Evolutionary conservation across 2,113 vertebrate species (phyloP).

Genomic region (Callipepla californica): DNA sequence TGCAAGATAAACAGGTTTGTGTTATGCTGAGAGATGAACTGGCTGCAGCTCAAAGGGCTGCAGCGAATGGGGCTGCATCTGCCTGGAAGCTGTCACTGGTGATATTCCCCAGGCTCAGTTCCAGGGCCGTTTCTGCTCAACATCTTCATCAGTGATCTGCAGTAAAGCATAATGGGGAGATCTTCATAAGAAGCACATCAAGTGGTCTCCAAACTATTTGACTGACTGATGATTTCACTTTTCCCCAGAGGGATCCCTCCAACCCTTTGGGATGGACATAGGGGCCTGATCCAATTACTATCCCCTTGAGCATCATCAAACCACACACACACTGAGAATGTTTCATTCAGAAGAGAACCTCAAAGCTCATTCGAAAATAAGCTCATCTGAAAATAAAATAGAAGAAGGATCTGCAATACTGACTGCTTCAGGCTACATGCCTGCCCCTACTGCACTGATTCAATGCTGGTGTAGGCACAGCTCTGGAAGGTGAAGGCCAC

Average conservation of each 20-base stretch:
- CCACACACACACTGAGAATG: background rate
- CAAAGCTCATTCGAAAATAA: background rate
- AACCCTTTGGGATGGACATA: accelerated
- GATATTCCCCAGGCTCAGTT: too few species aligned
- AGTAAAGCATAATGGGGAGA: background rate
- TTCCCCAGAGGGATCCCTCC: background rate
- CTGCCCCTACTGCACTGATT: accelerated
- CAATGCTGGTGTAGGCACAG: background rate
- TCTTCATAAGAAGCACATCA: background rate
- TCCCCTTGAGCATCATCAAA: background rate
- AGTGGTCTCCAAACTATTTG: background rate
- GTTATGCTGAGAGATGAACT: background rate
- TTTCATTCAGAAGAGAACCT: background rate
- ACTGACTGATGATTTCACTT: background rate
- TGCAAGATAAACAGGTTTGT: background rate
- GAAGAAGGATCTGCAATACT: background rate
- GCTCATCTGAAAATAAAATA: background rate
- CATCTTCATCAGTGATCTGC: background rate
- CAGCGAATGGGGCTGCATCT: background rate
- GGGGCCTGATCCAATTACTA: background rate
- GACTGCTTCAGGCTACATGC: background rate
- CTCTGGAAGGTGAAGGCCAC: background rate
- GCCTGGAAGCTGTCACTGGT: background rate
- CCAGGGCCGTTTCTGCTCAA: too few species aligned
- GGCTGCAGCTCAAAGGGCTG: background rate